A percentile compares a stretch with the other conserved stretches of the same genome.
Evolutionary conservation across 1,140 invertebrate species (phyloP).

Genomic region (Zophobas morio): DNA sequence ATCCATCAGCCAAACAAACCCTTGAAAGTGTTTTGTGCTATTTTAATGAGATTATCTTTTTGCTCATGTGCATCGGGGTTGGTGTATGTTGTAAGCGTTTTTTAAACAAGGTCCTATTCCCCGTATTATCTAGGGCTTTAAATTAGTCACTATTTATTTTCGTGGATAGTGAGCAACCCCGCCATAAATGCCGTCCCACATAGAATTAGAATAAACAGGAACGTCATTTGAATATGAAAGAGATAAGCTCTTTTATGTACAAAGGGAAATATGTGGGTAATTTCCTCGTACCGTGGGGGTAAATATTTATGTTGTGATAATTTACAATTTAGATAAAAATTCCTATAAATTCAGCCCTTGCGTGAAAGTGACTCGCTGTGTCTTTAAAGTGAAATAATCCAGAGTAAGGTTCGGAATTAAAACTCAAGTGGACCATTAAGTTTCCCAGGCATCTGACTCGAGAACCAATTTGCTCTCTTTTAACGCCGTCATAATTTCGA

Average conservation of each 20-base stretch:
- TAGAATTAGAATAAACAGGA: conserved; percentile 25
- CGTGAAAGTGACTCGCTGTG: conserved; percentile 1
- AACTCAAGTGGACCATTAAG: conserved; percentile 47
- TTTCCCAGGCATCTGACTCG: conserved; percentile 25
- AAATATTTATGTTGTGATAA: conserved; percentile 48
- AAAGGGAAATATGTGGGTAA: conserved; percentile 38
- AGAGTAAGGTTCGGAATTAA: conserved; percentile 42
- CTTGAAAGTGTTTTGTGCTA: conserved; percentile 29
- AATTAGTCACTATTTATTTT: conserved; percentile 46
- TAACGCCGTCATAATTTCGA: conserved; percentile 46
- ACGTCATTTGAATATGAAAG: conserved; percentile 45
- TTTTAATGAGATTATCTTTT: conserved; percentile 47
- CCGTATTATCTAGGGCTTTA: conserved; percentile 27
- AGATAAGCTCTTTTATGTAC: conserved; percentile 44
- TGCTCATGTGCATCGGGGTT: conserved; percentile 1
- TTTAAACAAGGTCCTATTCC: conserved; percentile 6
- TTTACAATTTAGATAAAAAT: conserved; percentile 43
- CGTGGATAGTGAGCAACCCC: conserved; percentile 5
- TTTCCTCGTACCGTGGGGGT: conserved; percentile 40
- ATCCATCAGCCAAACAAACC: conserved; percentile 15
- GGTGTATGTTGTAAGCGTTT: conserved; percentile 28
- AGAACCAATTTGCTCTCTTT: conserved; percentile 49
- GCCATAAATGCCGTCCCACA: conserved; percentile 19
- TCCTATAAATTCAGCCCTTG: not conserved
- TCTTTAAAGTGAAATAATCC: conserved; percentile 40